Percentiles rank a stretch among this genome's conserved stretches.
Evolutionary conservation across 1,140 invertebrate species (phyloP).

Genomic region (Drosophila sp.): DNA sequence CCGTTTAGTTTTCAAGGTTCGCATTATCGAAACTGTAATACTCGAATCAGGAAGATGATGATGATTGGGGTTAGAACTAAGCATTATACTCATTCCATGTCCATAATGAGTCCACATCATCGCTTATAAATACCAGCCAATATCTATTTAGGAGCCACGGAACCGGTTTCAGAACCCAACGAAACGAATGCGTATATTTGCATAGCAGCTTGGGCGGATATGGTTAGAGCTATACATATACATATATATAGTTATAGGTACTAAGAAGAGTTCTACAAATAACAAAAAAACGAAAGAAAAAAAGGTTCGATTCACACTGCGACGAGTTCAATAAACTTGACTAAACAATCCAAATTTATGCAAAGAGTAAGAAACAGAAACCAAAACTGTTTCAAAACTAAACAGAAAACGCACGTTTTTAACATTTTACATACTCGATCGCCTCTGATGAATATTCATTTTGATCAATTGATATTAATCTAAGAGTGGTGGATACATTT

Average conservation of each 20-base stretch:
- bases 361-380: background rate
- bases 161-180: slow-evolving; percentile 29
- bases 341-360: slow-evolving; percentile 23
- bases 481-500: too few relatives aligned
- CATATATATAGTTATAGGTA: slow-evolving; percentile 17
- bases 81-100: background rate
- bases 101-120: slow-evolving; percentile 39
- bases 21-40: background rate
- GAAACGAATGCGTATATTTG: slow-evolving; percentile 51
- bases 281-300: slow-evolving; percentile 8
- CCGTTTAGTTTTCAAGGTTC: slow-evolving; percentile 9
- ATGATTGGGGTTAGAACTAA: background rate
- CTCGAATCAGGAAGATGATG: slow-evolving; percentile 2
- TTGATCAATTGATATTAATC: background rate
- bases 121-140: slow-evolving; percentile 44
- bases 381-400: slow-evolving; percentile 12
- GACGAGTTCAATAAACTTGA: slow-evolving; percentile 44
- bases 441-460: slow-evolving; percentile 9
- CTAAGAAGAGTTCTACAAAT: slow-evolving; percentile 29
- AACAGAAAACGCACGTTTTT: slow-evolving; percentile 6
- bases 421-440: slow-evolving; percentile 46
- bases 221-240: slow-evolving; percentile 24
- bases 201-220: slow-evolving; percentile 48
- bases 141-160: slow-evolving; percentile 23
- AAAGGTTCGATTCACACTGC: slow-evolving; percentile 5